A percentile compares a stretch with the other conserved stretches of the same genome.
Conservation (phyloP, 2,888 invertebrate species). For the Volucella bombylans region DNA sequence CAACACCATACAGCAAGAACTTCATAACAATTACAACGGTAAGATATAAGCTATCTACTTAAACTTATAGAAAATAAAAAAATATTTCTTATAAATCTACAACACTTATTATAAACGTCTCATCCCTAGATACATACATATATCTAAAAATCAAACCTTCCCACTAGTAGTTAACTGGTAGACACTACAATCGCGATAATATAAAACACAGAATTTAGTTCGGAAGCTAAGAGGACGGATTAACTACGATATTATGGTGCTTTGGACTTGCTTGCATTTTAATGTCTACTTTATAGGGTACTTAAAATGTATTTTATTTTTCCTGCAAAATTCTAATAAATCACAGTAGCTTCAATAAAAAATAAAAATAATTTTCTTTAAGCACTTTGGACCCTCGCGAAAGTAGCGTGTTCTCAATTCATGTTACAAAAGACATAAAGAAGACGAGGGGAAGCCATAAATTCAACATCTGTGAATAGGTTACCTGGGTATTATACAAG, state of each 20-base stretch:
- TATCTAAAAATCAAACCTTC: background rate
- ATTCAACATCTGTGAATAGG: too few species aligned
- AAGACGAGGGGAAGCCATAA: too few species aligned
- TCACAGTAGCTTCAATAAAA: too few species aligned
- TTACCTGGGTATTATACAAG: too few species aligned
- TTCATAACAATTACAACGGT: conserved; percentile 72
- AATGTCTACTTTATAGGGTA: conserved; percentile 29
- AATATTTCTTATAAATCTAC: conserved; percentile 6
- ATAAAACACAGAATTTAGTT: conserved; percentile 31
- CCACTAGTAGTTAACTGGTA: conserved; percentile 11
- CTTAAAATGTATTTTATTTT: background rate
- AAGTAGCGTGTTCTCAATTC: too few species aligned
- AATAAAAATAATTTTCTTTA: background rate
- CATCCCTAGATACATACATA: background rate
- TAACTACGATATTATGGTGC: background rate
- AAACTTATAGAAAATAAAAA: conserved; percentile 3
- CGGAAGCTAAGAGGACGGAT: conserved; percentile 38
- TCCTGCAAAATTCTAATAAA: too few species aligned
- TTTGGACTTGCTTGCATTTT: background rate
- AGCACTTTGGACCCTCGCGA: too few species aligned
- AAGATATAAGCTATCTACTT: conserved; percentile 56
- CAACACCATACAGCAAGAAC: conserved; percentile 73
- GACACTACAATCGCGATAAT: conserved; percentile 21
- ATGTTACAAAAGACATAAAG: too few species aligned
- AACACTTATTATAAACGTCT: background rate